Conservation (phyloP, 1,140 invertebrate genomes). For the Cheumatopsyche charites region DNA sequence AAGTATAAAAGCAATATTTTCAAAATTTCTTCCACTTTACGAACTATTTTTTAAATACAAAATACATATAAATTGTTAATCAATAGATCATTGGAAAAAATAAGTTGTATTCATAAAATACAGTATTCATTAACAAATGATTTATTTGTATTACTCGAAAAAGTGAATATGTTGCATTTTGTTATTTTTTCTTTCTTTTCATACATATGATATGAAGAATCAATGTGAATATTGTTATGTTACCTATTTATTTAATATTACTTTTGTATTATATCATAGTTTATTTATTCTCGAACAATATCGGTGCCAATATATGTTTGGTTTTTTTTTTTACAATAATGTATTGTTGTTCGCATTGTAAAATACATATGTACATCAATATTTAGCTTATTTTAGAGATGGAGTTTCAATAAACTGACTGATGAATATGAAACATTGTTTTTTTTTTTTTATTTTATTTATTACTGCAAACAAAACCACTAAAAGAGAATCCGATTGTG, state of each 20-base stretch:
- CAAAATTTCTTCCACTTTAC: too few species aligned
- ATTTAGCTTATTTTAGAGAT: constrained; percentile 2
- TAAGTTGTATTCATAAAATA: too few species aligned
- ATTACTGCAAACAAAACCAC: too few species aligned
- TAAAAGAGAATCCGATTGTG: too few species aligned
- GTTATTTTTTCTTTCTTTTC: not conserved
- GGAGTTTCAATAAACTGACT: constrained; percentile 27
- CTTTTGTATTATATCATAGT: constrained; percentile 26
- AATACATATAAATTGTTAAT: too few species aligned
- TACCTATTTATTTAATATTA: constrained; percentile 45
- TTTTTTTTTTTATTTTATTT: too few species aligned
- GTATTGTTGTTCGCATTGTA: not conserved
- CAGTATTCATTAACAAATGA: too few species aligned
- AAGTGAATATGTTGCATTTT: not conserved
- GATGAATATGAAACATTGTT: not conserved
- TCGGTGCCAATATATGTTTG: too few species aligned
- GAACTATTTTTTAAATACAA: too few species aligned
- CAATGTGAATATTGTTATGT: constrained; percentile 45
- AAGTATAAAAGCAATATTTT: too few species aligned
- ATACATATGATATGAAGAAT: not conserved
- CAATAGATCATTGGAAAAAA: too few species aligned
- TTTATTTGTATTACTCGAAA: too few species aligned
- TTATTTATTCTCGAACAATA: not conserved
- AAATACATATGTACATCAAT: not conserved
- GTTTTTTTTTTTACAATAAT: not conserved